Percentiles rank a stretch among this genome's conserved stretches.
Evolutionary conservation across 2,113 vertebrate genomes (phyloP).

Genomic region (Sturnira hondurensis): DNA sequence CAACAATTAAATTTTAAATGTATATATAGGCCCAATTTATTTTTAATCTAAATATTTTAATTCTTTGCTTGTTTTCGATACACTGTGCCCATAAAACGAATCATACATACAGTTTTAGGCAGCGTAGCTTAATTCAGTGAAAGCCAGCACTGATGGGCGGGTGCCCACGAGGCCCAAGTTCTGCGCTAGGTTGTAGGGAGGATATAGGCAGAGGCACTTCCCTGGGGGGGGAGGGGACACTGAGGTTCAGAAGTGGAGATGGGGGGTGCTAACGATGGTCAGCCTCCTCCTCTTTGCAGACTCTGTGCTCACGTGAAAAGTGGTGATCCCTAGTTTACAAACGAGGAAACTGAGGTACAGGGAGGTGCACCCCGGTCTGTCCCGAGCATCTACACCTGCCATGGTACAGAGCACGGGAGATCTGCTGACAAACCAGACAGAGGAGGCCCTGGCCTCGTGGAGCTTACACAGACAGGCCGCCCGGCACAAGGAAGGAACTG

Average conservation of each 20-base stretch:
- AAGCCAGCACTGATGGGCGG: neutral
- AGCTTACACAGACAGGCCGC: neutral
- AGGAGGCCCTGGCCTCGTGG: neutral
- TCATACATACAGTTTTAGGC: neutral
- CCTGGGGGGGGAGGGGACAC: rapidly evolving
- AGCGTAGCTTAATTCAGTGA: neutral
- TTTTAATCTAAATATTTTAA: neutral
- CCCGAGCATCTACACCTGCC: neutral
- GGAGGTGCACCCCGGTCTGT: neutral
- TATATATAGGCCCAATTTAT: neutral
- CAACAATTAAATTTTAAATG: neutral
- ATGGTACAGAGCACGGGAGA: too few species aligned
- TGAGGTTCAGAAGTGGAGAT: neutral
- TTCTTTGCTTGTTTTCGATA: neutral
- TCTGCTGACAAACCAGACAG: neutral
- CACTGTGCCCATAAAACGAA: too few species aligned
- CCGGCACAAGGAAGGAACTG: neutral
- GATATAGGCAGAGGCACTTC: neutral
- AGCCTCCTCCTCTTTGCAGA: neutral
- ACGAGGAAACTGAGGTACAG: neutral
- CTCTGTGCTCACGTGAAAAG: neutral
- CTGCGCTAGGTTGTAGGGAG: neutral
- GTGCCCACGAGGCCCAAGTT: neutral
- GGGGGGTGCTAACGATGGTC: neutral
- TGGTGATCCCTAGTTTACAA: neutral